These are phyloP conservation scores for Antidorcas marsupialis DNA, from an alignment of 2,113 vertebrate genomes.

Conservation along the genomic window DNA sequence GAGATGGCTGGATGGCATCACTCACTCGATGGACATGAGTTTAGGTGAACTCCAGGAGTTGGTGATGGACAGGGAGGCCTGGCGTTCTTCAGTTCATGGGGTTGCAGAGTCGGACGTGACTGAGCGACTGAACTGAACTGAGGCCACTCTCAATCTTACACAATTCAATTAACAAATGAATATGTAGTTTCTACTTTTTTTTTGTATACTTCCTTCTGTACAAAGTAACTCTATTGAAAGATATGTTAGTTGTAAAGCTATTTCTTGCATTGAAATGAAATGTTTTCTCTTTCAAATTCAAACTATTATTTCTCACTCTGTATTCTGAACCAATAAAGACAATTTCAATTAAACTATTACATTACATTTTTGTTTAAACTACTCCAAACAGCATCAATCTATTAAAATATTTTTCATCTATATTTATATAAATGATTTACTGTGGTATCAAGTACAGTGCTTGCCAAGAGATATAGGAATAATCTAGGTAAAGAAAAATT, in stretches of 20 bases:
- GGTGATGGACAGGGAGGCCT: too few species aligned
- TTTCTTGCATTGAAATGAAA: neutral
- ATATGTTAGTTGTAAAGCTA: neutral
- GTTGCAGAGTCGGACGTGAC: accelerated
- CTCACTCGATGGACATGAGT: too few species aligned
- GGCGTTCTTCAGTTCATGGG: accelerated
- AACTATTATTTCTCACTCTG: neutral
- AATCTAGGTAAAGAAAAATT: neutral
- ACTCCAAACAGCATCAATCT: neutral
- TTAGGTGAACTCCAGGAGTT: too few species aligned
- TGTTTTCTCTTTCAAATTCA: neutral
- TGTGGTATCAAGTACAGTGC: neutral
- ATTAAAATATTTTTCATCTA: neutral
- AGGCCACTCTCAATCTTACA: neutral
- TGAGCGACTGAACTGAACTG: too few species aligned
- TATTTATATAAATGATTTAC: neutral
- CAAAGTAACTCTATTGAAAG: neutral
- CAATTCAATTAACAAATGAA: neutral
- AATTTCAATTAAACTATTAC: neutral
- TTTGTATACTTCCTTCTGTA: neutral
- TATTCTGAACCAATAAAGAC: neutral
- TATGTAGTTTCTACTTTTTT: neutral
- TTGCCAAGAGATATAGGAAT: neutral
- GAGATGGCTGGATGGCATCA: too few species aligned
- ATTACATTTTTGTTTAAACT: neutral